These are phyloP conservation scores for Melinopterus prodromus DNA, from an alignment of 2,888 invertebrate genomes.

Conservation along the genomic window DNA sequence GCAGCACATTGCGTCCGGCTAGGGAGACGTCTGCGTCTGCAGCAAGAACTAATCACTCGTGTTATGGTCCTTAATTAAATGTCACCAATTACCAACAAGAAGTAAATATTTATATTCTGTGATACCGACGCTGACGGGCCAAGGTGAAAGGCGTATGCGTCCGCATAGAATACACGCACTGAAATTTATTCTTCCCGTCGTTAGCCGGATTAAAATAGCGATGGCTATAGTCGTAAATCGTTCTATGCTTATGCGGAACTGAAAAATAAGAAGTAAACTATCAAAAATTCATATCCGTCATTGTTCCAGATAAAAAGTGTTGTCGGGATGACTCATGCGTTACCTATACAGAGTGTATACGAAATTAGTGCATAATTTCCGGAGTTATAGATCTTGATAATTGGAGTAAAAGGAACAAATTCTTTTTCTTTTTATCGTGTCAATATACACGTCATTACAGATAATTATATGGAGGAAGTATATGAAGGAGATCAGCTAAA, in stretches of 20 bases:
- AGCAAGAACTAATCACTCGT: background rate
- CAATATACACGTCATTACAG: no score
- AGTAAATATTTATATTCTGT: background rate
- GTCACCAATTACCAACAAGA: background rate
- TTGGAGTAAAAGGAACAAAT: no score
- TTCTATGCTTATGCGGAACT: background rate
- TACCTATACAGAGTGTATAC: no score
- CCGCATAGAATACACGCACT: background rate
- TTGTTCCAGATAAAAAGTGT: no score
- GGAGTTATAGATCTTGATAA: no score
- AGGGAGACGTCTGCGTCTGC: background rate
- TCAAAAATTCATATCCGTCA: no score
- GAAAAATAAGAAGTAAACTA: background rate
- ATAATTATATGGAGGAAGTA: no score
- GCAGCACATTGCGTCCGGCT: background rate
- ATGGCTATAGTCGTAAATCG: background rate
- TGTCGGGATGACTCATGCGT: no score
- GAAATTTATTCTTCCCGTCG: conserved; percentile 4
- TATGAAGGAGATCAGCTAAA: no score
- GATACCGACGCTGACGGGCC: background rate
- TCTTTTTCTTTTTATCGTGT: no score
- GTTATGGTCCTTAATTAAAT: background rate
- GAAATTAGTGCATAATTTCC: no score
- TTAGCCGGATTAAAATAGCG: conserved; percentile 4
- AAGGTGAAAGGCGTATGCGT: background rate